phyloP scores from a whole-genome alignment of 1,140 invertebrate genomes.

The Drosophila navojoa region DNA sequence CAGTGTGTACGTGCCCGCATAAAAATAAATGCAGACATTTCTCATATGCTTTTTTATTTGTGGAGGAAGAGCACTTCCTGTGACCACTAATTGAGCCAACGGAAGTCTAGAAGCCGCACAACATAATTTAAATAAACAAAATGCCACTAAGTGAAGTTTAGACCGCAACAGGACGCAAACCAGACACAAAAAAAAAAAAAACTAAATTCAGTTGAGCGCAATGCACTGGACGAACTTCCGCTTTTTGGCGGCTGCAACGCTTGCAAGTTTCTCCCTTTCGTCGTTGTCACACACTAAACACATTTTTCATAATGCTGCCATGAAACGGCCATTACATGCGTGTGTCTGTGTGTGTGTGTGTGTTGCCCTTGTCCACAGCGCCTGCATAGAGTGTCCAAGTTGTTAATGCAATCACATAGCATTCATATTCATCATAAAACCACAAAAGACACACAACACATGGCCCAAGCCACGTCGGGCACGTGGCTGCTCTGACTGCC shows the following conservation, averaged over 20 bases:
- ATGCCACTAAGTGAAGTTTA: slow-evolving; percentile 78
- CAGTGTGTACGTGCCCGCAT: slow-evolving; percentile 28
- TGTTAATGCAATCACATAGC: slow-evolving; percentile 82
- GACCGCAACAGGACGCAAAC: slow-evolving; percentile 71
- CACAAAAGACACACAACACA: slow-evolving; percentile 74
- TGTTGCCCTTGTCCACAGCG: slow-evolving; percentile 47
- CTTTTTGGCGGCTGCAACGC: slow-evolving; percentile 14
- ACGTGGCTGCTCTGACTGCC: not conserved
- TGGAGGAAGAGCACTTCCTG: slow-evolving; percentile 47
- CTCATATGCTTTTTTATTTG: slow-evolving; percentile 33
- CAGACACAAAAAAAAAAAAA: slow-evolving; percentile 39
- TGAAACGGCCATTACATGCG: slow-evolving; percentile 23
- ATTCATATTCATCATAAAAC: slow-evolving; percentile 81
- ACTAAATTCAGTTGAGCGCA: not conserved
- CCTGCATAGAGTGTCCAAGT: slow-evolving; percentile 53
- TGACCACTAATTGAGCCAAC: slow-evolving; percentile 78
- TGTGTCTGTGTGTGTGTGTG: not conserved
- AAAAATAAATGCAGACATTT: slow-evolving; percentile 51
- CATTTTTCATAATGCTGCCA: slow-evolving; percentile 75
- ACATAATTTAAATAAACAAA: slow-evolving; percentile 82
- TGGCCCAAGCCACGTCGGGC: slow-evolving; percentile 14
- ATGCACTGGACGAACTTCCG: slow-evolving; percentile 13
- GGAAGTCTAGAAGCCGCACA: slow-evolving; percentile 79
- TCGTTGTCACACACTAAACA: slow-evolving; percentile 75
- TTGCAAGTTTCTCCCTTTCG: slow-evolving; percentile 11